A percentile compares a stretch with the other conserved stretches of the same genome.
Evolutionary conservation across 2,888 invertebrate species (phyloP).

Genomic region (Erynnis tages): DNA sequence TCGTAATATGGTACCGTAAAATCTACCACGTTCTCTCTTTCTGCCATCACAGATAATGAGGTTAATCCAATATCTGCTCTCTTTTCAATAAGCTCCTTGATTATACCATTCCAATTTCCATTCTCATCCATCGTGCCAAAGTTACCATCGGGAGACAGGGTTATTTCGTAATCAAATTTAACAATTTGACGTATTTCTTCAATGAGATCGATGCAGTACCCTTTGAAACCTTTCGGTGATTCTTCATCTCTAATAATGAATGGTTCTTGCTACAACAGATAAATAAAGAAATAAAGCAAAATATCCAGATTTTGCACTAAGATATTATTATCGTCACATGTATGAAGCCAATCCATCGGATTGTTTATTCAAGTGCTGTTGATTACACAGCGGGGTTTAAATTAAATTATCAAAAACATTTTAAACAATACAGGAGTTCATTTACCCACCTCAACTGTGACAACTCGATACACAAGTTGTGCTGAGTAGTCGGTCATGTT

Average conservation of each 20-base stretch:
- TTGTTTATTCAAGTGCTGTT: conserved; percentile 62
- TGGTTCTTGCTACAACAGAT: conserved; percentile 86
- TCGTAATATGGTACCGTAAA: conserved; percentile 99
- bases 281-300: conserved; percentile 33
- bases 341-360: conserved; percentile 21
- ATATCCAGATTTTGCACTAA: background rate
- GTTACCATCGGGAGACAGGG: conserved; percentile 88
- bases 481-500: conserved; percentile 89
- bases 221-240: conserved; percentile 85
- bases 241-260: conserved; percentile 88
- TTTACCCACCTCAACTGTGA: conserved; percentile 89
- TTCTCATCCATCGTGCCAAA: conserved; percentile 95
- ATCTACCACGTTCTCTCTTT: conserved; percentile 97
- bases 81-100: conserved; percentile 90
- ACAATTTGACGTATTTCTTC: conserved; percentile 92
- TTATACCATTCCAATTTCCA: conserved; percentile 92
- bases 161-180: conserved; percentile 95
- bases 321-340: background rate
- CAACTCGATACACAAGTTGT: conserved; percentile 92
- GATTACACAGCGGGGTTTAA: conserved; percentile 12
- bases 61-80: conserved; percentile 96
- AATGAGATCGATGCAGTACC: conserved; percentile 97
- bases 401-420: no score
- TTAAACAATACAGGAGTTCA: conserved; percentile 57
- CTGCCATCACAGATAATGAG: conserved; percentile 98